Evolutionary conservation across 1,140 invertebrate species (phyloP).

Genomic region (Gonatopus flavifemur): DNA sequence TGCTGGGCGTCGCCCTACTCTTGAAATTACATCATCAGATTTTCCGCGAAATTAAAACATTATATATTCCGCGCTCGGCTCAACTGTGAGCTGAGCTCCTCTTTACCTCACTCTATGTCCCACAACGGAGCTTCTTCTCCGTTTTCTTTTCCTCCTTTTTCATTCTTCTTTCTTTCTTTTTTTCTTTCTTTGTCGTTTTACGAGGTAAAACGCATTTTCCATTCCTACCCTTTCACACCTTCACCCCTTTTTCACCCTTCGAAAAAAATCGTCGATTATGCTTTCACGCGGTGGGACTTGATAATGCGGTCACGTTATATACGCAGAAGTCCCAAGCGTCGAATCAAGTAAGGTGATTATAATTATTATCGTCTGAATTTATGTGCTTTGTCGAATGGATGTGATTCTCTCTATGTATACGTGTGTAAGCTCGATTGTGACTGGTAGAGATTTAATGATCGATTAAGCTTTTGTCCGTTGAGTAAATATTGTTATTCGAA

Average conservation of each 20-base stretch:
- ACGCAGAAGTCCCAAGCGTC: background rate
- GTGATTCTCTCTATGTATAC: too few species aligned
- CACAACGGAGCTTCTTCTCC: slow-evolving; percentile 20
- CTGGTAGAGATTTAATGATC: too few species aligned
- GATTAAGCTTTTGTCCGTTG: too few species aligned
- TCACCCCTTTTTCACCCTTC: background rate
- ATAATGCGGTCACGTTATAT: background rate
- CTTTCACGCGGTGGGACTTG: slow-evolving; percentile 14
- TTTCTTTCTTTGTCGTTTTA: slow-evolving; percentile 6
- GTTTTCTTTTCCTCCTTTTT: slow-evolving; percentile 3
- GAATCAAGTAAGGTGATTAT: too few species aligned
- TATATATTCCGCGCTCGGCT: slow-evolving; percentile 24
- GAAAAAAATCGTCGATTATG: slow-evolving; percentile 29
- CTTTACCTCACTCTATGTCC: background rate
- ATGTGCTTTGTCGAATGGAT: too few species aligned
- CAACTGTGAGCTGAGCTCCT: too few species aligned
- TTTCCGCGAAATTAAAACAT: slow-evolving; percentile 40
- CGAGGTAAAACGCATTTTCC: too few species aligned
- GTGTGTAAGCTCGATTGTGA: too few species aligned
- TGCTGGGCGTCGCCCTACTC: slow-evolving; percentile 34
- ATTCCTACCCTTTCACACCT: too few species aligned
- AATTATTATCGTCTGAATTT: too few species aligned
- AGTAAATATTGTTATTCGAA: too few species aligned
- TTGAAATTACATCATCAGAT: slow-evolving; percentile 40
- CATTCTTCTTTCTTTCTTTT: background rate